phyloP scores from a whole-genome alignment of 1,140 invertebrate genomes.

The Ridgeia piscesae region DNA sequence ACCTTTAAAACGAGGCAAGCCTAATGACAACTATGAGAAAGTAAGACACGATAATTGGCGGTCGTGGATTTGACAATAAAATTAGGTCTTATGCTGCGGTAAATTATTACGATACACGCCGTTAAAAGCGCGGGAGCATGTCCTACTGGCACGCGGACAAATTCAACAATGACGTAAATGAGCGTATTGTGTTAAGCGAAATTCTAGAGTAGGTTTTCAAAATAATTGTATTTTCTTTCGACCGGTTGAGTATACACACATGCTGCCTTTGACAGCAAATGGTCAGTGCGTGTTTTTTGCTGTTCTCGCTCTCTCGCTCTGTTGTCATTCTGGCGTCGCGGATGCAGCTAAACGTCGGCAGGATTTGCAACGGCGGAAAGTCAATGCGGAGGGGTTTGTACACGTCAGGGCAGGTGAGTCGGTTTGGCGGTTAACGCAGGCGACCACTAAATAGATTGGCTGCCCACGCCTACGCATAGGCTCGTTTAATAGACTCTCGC shows the following conservation, averaged over 20 bases:
- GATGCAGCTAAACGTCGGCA: neutral
- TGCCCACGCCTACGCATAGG: no score
- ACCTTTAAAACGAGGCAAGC: no score
- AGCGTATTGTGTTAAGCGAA: neutral
- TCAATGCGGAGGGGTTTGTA: neutral
- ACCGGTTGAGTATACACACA: neutral
- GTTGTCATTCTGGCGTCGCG: neutral
- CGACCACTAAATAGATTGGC: no score
- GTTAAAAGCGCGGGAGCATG: neutral
- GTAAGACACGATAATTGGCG: no score
- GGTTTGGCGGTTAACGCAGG: neutral
- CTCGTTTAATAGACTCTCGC: no score
- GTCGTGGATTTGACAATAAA: no score
- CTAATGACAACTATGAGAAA: no score
- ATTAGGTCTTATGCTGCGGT: no score
- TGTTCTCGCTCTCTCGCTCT: neutral
- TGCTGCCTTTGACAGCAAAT: neutral
- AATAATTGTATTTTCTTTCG: neutral
- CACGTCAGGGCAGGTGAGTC: neutral
- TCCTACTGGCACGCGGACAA: neutral
- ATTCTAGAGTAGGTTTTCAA: neutral
- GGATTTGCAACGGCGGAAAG: neutral
- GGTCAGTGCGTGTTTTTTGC: neutral
- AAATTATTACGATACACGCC: neutral
- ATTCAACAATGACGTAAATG: neutral